Evolutionary conservation across 1,140 invertebrate species (phyloP).

Genomic region (Dinothrombium tinctorium): DNA sequence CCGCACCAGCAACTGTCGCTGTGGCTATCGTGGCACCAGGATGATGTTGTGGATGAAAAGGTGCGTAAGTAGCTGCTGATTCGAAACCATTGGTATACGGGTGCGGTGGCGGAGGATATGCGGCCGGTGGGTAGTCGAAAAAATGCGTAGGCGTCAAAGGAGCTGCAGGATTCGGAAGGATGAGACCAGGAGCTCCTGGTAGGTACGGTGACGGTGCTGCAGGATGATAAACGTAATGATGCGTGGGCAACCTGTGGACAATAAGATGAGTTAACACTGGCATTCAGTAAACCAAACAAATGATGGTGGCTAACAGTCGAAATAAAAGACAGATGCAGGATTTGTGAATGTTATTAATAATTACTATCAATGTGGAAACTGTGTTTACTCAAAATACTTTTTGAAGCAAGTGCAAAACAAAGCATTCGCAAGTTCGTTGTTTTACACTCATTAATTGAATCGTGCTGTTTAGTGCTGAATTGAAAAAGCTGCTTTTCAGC

Average conservation of each 20-base stretch:
- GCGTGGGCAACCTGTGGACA: background rate
- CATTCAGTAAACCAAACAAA: no score
- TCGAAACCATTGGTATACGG: background rate
- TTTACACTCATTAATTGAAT: no score
- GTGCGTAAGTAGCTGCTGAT: background rate
- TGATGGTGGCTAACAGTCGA: no score
- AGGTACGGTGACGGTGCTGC: background rate
- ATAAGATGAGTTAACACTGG: no score
- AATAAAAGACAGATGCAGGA: no score
- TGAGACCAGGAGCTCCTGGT: background rate
- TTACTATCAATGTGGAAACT: no score
- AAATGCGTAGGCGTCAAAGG: background rate
- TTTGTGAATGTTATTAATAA: no score
- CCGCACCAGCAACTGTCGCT: background rate
- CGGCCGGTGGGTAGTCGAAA: conserved; percentile 1
- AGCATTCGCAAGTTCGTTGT: no score
- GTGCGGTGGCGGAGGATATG: background rate
- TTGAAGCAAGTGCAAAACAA: no score
- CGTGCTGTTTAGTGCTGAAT: no score
- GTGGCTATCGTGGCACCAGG: background rate
- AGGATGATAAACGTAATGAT: conserved; percentile 2
- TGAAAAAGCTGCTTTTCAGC: no score
- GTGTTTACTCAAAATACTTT: no score
- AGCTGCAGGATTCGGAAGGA: background rate
- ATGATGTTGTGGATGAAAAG: background rate